A percentile compares a stretch with the other conserved stretches of the same genome.
phyloP scores from a whole-genome alignment of 1,140 invertebrate species.

The Plectrocnemia conspersa region DNA sequence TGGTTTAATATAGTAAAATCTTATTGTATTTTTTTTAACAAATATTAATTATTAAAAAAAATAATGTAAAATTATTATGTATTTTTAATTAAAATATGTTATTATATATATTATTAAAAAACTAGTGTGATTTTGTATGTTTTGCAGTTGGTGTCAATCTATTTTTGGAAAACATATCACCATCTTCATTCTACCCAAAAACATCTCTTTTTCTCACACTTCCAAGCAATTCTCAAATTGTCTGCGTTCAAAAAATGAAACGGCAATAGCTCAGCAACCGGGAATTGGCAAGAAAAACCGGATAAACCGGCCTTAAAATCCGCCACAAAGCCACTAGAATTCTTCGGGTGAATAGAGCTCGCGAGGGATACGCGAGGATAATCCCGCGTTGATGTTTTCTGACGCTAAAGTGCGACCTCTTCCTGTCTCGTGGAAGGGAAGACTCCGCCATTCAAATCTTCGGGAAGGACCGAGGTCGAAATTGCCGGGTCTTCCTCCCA shows the following conservation, averaged over 20 bases:
- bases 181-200: too few relatives aligned
- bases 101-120: too few relatives aligned
- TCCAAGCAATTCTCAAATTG: constrained; percentile 15
- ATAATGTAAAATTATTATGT: too few relatives aligned
- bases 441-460: not conserved
- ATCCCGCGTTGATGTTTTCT: constrained; percentile 30
- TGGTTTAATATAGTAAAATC: too few relatives aligned
- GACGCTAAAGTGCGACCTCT: constrained; percentile 21
- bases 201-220: too few relatives aligned
- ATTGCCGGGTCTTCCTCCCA: not conserved
- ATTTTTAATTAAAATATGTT: too few relatives aligned
- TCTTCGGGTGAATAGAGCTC: constrained; percentile 11
- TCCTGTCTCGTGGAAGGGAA: not conserved
- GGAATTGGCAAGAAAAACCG: constrained; percentile 5
- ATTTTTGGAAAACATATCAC: too few relatives aligned
- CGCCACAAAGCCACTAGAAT: constrained; percentile 21
- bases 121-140: too few relatives aligned
- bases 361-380: constrained; percentile 23
- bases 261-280: constrained; percentile 23
- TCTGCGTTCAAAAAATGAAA: constrained; percentile 16
- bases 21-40: too few relatives aligned
- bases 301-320: constrained; percentile 19
- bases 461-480: not conserved
- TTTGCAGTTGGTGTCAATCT: too few relatives aligned
- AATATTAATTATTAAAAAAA: too few relatives aligned